phyloP scores from a whole-genome alignment of 2,888 invertebrate species.

The Lasius platythorax region DNA sequence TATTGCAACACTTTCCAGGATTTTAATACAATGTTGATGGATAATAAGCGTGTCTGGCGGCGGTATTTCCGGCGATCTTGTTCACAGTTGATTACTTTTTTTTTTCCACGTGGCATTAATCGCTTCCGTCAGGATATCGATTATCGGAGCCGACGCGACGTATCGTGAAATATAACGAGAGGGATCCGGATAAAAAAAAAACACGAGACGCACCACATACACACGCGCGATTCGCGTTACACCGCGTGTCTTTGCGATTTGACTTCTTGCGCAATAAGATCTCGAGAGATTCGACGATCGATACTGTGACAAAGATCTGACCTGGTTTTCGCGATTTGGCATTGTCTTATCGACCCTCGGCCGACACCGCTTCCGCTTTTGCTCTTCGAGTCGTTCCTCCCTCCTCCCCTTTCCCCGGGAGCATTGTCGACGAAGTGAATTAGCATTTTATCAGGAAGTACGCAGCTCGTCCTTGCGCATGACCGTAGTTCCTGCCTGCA shows the following conservation, averaged over 20 bases:
- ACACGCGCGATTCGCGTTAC: not conserved
- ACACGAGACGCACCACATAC: not conserved
- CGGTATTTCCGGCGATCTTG: not conserved
- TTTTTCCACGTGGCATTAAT: conserved; percentile 11
- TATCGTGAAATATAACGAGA: conserved; percentile 20
- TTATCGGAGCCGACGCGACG: conserved; percentile 7
- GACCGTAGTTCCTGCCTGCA: conserved; percentile 24
- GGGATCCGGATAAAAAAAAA: not conserved
- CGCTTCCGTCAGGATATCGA: conserved; percentile 13
- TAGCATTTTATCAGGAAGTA: conserved; percentile 46
- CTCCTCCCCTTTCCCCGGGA: conserved; percentile 11
- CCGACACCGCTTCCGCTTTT: not conserved
- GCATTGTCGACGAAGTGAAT: conserved; percentile 20
- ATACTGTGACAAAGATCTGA: conserved; percentile 46
- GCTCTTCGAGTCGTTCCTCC: not conserved
- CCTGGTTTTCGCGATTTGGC: conserved; percentile 40
- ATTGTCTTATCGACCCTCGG: conserved; percentile 25
- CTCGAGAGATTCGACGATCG: conserved; percentile 25
- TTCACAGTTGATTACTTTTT: not conserved
- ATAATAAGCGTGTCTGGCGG: not conserved
- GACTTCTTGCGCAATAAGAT: conserved; percentile 23
- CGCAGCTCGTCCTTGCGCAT: conserved; percentile 32
- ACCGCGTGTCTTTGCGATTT: not conserved
- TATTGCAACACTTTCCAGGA: not conserved
- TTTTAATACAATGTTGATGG: not conserved